phyloP scores from a whole-genome alignment of 2,888 invertebrate genomes.

The Orthonevra nobilis region DNA sequence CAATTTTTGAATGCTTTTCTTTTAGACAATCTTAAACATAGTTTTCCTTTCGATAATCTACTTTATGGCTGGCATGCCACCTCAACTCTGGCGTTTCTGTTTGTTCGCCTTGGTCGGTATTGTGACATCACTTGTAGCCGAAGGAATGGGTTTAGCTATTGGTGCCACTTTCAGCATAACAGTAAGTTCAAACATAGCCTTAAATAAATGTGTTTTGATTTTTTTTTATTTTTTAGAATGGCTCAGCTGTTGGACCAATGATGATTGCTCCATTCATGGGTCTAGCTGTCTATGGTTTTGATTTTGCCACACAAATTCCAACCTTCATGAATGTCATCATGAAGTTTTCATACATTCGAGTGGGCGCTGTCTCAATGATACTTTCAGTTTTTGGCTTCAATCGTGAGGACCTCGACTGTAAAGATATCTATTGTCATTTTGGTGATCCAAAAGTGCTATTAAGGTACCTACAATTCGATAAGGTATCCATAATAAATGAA shows the following conservation, averaged over 20 bases:
- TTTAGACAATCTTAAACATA: slow-evolving; percentile 82
- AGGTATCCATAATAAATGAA: slow-evolving; percentile 83
- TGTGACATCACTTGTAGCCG: slow-evolving; percentile 87
- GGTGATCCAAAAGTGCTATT: slow-evolving; percentile 84
- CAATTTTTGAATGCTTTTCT: neutral
- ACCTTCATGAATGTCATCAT: slow-evolving; percentile 83
- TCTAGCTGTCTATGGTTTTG: slow-evolving; percentile 86
- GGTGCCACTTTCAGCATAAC: slow-evolving; percentile 86
- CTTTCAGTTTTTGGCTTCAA: slow-evolving; percentile 84
- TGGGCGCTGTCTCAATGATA: slow-evolving; percentile 84
- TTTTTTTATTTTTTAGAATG: slow-evolving; percentile 82
- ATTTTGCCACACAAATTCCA: slow-evolving; percentile 85
- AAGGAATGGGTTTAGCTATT: slow-evolving; percentile 89
- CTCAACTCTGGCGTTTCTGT: slow-evolving; percentile 83
- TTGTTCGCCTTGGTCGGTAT: slow-evolving; percentile 86
- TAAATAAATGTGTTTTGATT: neutral
- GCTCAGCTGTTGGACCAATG: slow-evolving; percentile 85
- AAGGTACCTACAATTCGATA: slow-evolving; percentile 83
- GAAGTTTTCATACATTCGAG: slow-evolving; percentile 85
- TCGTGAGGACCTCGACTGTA: slow-evolving; percentile 82
- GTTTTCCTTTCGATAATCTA: slow-evolving; percentile 84
- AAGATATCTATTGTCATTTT: slow-evolving; percentile 85
- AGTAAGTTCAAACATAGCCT: slow-evolving; percentile 80
- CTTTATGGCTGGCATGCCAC: slow-evolving; percentile 86
- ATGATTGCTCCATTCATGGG: slow-evolving; percentile 85